Conservation (phyloP, 2,113 vertebrate species). For the Rousettus leschenaultii region DNA sequence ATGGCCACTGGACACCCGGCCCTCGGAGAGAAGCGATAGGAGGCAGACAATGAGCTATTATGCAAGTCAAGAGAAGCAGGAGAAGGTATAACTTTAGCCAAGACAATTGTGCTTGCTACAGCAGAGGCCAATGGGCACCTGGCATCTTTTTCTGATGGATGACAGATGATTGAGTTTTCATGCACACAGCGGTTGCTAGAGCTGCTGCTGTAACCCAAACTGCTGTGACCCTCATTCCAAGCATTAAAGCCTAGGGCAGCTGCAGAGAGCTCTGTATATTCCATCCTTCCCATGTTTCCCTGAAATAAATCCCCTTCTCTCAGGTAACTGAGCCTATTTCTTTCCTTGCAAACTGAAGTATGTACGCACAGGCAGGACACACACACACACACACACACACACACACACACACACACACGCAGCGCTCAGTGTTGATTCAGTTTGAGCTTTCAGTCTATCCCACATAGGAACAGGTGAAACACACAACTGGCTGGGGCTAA, state of each 20-base stretch:
- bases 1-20: background rate
- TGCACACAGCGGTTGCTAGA: background rate
- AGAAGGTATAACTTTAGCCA: background rate
- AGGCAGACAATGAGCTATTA: background rate
- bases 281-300: background rate
- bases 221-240: background rate
- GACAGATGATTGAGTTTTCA: background rate
- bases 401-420: too few relatives aligned
- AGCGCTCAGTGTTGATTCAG: background rate
- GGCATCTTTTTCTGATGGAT: background rate
- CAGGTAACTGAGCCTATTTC: background rate
- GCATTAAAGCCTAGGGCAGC: background rate
- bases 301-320: background rate
- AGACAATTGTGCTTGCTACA: background rate
- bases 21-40: background rate
- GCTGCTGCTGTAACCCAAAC: background rate
- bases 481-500: background rate
- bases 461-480: background rate
- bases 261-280: background rate
- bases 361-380: background rate
- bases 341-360: background rate
- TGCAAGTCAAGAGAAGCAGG: background rate
- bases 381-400: too few relatives aligned
- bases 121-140: background rate
- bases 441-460: background rate